These are phyloP conservation scores for Druceiella hillmani DNA, from an alignment of 2,888 invertebrate species.

Conservation along the genomic window DNA sequence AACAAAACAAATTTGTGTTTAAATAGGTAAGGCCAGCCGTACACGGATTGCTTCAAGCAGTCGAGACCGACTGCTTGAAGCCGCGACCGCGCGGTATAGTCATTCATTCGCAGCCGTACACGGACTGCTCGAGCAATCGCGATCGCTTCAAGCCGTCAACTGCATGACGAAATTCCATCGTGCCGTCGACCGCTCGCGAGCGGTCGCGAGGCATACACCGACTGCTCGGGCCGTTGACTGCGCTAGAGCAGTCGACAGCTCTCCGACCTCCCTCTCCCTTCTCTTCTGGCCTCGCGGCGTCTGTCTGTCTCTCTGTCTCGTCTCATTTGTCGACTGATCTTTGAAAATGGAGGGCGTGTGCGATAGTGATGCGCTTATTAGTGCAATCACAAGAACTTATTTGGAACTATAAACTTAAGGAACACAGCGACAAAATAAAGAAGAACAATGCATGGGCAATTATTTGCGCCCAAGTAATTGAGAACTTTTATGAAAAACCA, in stretches of 20 bases:
- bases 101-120: conserved; percentile 24
- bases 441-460: conserved; percentile 24
- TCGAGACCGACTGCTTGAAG: conserved; percentile 16
- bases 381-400: conserved; percentile 23
- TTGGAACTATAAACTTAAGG: conserved; percentile 23
- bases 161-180: conserved; percentile 23
- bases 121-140: conserved; percentile 26
- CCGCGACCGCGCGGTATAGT: conserved; percentile 17
- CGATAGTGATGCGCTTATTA: conserved; percentile 24
- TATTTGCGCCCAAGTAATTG: conserved; percentile 23
- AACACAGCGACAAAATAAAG: conserved; percentile 24
- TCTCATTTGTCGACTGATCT: conserved; percentile 18
- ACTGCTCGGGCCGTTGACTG: conserved; percentile 20
- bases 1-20: too few species aligned
- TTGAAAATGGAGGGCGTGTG: conserved; percentile 21
- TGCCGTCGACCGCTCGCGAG: conserved; percentile 19
- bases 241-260: conserved; percentile 6
- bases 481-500: conserved; percentile 24
- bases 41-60: conserved; percentile 16
- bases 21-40: background rate
- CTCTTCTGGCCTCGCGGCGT: conserved; percentile 7
- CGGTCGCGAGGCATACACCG: conserved; percentile 17
- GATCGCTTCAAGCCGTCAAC: conserved; percentile 25
- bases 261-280: conserved; percentile 11
- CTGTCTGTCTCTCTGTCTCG: too few species aligned